Evolutionary conservation across 2,113 vertebrate species (phyloP), one percentile per base, ranked within the genome.

Genomic region (Prolemur simus): DNA sequence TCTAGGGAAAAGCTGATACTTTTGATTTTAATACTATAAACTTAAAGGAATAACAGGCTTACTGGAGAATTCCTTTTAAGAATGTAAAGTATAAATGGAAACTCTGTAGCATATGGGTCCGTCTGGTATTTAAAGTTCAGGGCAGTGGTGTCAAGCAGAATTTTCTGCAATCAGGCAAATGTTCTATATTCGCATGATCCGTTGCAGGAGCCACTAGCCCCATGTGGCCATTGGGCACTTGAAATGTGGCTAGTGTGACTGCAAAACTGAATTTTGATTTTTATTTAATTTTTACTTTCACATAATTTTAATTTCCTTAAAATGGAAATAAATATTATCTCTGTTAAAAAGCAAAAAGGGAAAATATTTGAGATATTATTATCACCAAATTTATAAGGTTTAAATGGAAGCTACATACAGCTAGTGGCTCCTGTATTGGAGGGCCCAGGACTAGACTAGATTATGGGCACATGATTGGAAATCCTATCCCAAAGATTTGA

Each of bases 1-100:
- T 89, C 58, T 54, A 45, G 25, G 25, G 29, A 60, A 93, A 94
- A 74, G 60, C 10, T 69, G 77, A 54, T 60, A 29, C 47, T 81
- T 88, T 88, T 87, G 3, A 80, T 94, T 96, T 89, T 90, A 89
- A 89, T 60, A 81, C 12, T 84, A 25, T 49, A 64, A 54, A 56
- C 85, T 21, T 83, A 80, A 89, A 95, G 58, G 47, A 64, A 52
- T 49, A 83, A 74, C 7, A 96, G 68, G 71, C 6, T 37, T 27
- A 76, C 1, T 91, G 66, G 0, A 93, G 80, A 95, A 87, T 54
- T 77, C 66, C 80, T 42, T 94, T 15, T 37, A 91, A 88, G n/a
- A 63, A 83, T 29, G 1, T n/a, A 69, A 32, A 14, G 6, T 27
- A 73, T 34, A 94, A 95, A 17, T 29, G 23, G 56, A 66, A 95